phyloP scores from a whole-genome alignment of 2,113 vertebrate genomes.

The Passer montanus region DNA sequence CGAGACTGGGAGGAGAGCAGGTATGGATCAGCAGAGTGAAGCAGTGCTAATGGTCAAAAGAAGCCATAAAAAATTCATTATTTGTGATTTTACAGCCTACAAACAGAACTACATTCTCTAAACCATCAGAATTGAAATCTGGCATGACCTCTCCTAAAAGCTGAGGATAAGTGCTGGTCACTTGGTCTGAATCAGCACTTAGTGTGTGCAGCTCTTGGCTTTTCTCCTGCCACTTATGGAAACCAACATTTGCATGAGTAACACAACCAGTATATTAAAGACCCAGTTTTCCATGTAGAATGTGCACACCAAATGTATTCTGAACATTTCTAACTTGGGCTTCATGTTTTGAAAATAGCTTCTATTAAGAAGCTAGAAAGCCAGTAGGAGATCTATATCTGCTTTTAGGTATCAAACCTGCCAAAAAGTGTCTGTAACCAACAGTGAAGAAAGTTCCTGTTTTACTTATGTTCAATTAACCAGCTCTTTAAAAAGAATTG shows the following conservation, averaged over 20 bases:
- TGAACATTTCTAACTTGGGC: neutral
- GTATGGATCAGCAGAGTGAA: conserved; percentile 54
- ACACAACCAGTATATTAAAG: neutral
- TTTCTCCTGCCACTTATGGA: neutral
- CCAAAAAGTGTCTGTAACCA: neutral
- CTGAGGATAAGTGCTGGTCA: neutral
- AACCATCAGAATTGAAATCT: neutral
- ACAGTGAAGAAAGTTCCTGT: neutral
- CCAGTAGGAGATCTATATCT: neutral
- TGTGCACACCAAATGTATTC: neutral
- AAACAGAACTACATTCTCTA: neutral
- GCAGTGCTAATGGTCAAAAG: neutral
- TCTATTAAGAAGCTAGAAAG: neutral
- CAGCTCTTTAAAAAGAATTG: neutral
- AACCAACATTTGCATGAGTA: neutral
- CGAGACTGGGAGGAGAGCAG: conserved; percentile 97
- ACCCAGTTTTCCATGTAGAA: neutral
- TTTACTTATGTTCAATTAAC: neutral
- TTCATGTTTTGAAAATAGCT: neutral
- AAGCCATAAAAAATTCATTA: neutral
- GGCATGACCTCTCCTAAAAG: neutral
- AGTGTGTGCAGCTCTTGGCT: neutral
- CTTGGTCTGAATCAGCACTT: neutral
- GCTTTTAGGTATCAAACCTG: neutral
- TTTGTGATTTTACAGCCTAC: neutral